phyloP scores from a whole-genome alignment of 2,797 vertebrate genomes.

The Chelidonichthys spinosus region DNA sequence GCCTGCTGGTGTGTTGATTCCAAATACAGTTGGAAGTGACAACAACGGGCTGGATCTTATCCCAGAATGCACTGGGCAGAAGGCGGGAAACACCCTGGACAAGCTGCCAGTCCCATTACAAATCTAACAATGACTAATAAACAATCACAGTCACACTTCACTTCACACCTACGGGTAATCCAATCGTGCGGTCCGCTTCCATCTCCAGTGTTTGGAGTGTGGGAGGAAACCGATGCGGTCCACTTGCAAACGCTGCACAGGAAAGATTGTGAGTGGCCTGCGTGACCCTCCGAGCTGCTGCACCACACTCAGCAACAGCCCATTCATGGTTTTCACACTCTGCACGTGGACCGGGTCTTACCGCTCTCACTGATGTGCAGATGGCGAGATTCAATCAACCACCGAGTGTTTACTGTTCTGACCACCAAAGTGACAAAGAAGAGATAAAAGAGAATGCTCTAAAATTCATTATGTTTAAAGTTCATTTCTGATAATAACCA shows the following conservation, averaged over 20 bases:
- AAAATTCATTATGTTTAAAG: constrained; percentile 9
- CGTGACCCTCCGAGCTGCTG: constrained; percentile 18
- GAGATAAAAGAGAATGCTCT: constrained; percentile 7
- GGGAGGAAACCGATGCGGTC: constrained; percentile 48
- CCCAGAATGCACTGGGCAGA: constrained; percentile 69
- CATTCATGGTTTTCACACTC: constrained; percentile 5
- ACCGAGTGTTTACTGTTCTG: background rate
- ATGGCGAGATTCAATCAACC: constrained; percentile 8
- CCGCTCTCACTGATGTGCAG: constrained; percentile 9
- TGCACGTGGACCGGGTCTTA: background rate
- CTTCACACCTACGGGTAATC: constrained; percentile 55
- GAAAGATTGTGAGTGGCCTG: constrained; percentile 15
- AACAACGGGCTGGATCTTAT: constrained; percentile 59
- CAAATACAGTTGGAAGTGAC: constrained; percentile 54
- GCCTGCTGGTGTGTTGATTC: constrained; percentile 38
- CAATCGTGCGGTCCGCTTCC: constrained; percentile 45
- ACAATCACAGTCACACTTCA: constrained; percentile 49
- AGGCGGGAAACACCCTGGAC: constrained; percentile 65
- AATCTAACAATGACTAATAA: constrained; percentile 65
- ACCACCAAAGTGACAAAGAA: background rate
- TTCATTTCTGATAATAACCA: constrained; percentile 2
- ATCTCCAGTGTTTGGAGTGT: constrained; percentile 55
- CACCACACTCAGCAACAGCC: background rate
- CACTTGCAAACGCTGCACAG: constrained; percentile 36
- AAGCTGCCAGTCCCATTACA: constrained; percentile 57